phyloP scores from a whole-genome alignment of 2,888 invertebrate genomes.

The Ypsolopha scabrella region DNA sequence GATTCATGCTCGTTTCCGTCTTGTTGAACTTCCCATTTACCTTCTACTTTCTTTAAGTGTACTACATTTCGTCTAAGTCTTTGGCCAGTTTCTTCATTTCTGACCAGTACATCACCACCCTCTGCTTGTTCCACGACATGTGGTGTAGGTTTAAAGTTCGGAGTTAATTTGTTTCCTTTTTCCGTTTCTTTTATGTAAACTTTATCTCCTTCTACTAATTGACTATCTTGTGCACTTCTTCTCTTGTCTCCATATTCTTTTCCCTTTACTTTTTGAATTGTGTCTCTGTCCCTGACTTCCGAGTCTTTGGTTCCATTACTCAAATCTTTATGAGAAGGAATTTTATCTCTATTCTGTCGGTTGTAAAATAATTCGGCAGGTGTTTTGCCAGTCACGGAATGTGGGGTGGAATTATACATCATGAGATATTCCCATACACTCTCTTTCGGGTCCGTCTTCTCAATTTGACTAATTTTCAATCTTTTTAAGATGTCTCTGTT shows the following conservation, averaged over 20 bases:
- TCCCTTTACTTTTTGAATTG: constrained; percentile 10
- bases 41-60: constrained; percentile 10
- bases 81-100: constrained; percentile 11
- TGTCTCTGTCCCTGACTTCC: constrained; percentile 11
- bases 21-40: constrained; percentile 7
- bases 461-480: neutral
- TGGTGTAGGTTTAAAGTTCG: constrained; percentile 7
- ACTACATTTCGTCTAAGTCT: constrained; percentile 9
- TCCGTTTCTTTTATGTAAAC: constrained; percentile 9
- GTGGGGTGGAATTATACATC: constrained; percentile 4
- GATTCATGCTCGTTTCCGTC: too few species aligned
- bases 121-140: constrained; percentile 6
- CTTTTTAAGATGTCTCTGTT: constrained; percentile 1
- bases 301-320: constrained; percentile 4
- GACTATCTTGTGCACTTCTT: constrained; percentile 6
- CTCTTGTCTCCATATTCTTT: constrained; percentile 12
- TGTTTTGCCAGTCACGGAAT: constrained; percentile 2
- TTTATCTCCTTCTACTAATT: constrained; percentile 8
- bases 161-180: constrained; percentile 7
- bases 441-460: constrained; percentile 1
- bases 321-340: constrained; percentile 9
- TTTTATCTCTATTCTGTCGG: constrained; percentile 19
- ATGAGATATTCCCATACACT: neutral
- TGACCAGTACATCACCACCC: constrained; percentile 6
- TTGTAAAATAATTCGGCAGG: constrained; percentile 11